Evolutionary conservation across 2,797 vertebrate genomes (phyloP).

Genomic region (Dipus sagitta): DNA sequence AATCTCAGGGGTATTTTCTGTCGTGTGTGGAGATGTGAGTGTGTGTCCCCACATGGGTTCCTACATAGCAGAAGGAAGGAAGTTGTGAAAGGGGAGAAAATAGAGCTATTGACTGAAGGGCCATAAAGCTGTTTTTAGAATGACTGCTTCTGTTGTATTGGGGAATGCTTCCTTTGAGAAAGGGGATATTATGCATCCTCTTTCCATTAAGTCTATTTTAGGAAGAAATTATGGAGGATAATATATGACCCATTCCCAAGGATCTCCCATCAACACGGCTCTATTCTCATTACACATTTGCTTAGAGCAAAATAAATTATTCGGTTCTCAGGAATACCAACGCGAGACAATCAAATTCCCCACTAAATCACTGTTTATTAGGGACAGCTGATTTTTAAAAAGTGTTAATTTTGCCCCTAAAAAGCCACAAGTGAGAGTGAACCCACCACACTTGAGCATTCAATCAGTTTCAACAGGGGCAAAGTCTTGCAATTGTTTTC

Average conservation of each 20-base stretch:
- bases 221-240: constrained; percentile 70
- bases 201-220: constrained; percentile 76
- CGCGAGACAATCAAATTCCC: background rate
- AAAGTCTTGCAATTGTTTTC: constrained; percentile 61
- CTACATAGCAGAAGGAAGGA: constrained; percentile 71
- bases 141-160: constrained; percentile 72
- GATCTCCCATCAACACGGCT: constrained; percentile 56
- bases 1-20: background rate
- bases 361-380: constrained; percentile 49
- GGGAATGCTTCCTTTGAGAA: constrained; percentile 70
- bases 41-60: background rate
- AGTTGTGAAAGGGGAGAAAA: constrained; percentile 73
- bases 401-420: constrained; percentile 4
- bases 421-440: background rate
- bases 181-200: constrained; percentile 65
- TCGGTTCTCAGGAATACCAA: constrained; percentile 33
- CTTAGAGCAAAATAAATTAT: constrained; percentile 57
- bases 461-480: background rate
- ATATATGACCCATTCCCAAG: constrained; percentile 54
- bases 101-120: constrained; percentile 72
- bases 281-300: constrained; percentile 64
- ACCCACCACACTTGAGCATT: background rate
- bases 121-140: constrained; percentile 77
- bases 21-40: background rate
- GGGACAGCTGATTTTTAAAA: constrained; percentile 38